These are phyloP conservation scores for Scaptomyza montana DNA, from an alignment of 1,140 invertebrate species.

Conservation along the genomic window DNA sequence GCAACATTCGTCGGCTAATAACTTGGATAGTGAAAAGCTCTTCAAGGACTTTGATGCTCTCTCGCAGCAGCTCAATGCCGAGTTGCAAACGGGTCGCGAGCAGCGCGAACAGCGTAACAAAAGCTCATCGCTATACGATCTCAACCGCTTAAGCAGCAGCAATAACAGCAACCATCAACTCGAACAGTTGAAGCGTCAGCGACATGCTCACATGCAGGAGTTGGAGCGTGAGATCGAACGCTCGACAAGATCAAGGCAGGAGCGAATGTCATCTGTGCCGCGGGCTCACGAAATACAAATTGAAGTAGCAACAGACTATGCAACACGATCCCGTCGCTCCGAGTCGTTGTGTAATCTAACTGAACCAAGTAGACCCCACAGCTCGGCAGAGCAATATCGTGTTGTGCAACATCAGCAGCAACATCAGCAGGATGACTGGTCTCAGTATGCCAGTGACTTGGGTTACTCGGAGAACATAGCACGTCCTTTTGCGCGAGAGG, in stretches of 20 bases:
- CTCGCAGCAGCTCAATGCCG: slow-evolving; percentile 72
- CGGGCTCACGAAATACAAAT: slow-evolving; percentile 64
- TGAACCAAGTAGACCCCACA: slow-evolving; percentile 59
- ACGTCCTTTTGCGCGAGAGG: slow-evolving; percentile 73
- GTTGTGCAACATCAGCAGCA: neutral
- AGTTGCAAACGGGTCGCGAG: slow-evolving; percentile 65
- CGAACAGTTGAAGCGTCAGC: slow-evolving; percentile 59
- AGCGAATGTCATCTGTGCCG: slow-evolving; percentile 64
- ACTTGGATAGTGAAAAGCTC: slow-evolving; percentile 73
- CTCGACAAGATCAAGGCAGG: slow-evolving; percentile 56
- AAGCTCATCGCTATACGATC: slow-evolving; percentile 73
- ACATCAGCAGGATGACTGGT: slow-evolving; percentile 67
- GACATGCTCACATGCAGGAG: slow-evolving; percentile 76
- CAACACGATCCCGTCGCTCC: slow-evolving; percentile 46
- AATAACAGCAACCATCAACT: slow-evolving; percentile 37
- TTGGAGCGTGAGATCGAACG: slow-evolving; percentile 75
- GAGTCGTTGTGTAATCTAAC: slow-evolving; percentile 73
- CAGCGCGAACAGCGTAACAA: slow-evolving; percentile 59
- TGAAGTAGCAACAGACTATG: slow-evolving; percentile 46
- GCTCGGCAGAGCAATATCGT: slow-evolving; percentile 53
- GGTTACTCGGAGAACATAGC: slow-evolving; percentile 81
- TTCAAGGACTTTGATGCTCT: slow-evolving; percentile 82
- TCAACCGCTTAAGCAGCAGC: slow-evolving; percentile 53
- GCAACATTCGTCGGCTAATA: slow-evolving; percentile 39
- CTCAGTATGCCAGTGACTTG: slow-evolving; percentile 71